Conservation (phyloP, 2,113 vertebrate genomes). For the Isichthys henryi region DNA sequence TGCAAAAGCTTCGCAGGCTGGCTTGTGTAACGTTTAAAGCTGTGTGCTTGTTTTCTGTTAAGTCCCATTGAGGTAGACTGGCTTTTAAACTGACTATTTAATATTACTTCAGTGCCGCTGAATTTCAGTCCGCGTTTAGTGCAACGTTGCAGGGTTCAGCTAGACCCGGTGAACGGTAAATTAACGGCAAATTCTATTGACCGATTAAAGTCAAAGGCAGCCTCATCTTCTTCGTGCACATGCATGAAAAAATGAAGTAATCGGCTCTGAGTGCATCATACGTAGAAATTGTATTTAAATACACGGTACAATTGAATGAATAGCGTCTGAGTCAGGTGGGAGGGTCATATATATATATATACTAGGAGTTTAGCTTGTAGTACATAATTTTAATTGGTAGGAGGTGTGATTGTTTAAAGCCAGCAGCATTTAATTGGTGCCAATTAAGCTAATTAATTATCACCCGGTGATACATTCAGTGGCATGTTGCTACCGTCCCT, state of each 20-base stretch:
- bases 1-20: background rate
- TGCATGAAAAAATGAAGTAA: background rate
- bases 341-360: background rate
- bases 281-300: background rate
- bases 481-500: background rate
- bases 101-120: background rate
- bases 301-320: background rate
- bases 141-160: background rate
- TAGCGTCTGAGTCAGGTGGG: background rate
- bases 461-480: background rate
- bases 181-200: background rate
- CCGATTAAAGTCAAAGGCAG: background rate
- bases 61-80: background rate
- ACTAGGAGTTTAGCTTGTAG: background rate
- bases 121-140: background rate
- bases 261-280: background rate
- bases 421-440: background rate
- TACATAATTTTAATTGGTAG: background rate
- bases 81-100: background rate
- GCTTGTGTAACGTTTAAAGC: background rate
- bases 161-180: background rate
- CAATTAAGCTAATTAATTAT: background rate
- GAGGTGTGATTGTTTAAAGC: background rate
- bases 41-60: background rate
- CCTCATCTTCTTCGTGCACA: background rate